phyloP scores from a whole-genome alignment of 2,888 invertebrate genomes.

The Eupeodes luniger region DNA sequence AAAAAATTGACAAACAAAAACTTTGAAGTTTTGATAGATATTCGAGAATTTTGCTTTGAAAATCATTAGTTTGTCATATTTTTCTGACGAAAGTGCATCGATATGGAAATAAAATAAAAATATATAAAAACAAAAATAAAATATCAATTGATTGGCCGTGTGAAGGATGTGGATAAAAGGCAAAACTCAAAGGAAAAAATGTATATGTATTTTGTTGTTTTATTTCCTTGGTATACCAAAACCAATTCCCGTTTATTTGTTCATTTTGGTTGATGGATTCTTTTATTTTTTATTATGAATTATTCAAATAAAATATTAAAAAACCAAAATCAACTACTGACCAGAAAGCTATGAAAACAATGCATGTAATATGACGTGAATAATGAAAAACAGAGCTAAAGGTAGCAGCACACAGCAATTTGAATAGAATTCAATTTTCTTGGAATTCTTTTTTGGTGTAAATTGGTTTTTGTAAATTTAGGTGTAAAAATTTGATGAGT shows the following conservation, averaged over 20 bases:
- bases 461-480: no score
- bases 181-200: neutral
- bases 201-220: neutral
- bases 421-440: no score
- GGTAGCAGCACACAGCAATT: no score
- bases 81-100: neutral
- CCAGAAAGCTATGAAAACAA: no score
- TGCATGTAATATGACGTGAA: no score
- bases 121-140: neutral
- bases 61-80: neutral
- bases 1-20: neutral
- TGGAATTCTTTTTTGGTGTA: no score
- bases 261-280: neutral
- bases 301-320: neutral
- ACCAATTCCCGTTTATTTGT: neutral
- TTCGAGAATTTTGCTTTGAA: neutral
- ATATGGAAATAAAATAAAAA: neutral
- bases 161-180: neutral
- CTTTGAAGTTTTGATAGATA: neutral
- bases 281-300: neutral
- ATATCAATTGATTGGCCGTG: neutral
- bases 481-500: no score
- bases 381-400: no score
- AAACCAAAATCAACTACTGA: no score
- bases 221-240: neutral